phyloP scores from a whole-genome alignment of 2,888 invertebrate species.

The Odontomyia ornata region DNA sequence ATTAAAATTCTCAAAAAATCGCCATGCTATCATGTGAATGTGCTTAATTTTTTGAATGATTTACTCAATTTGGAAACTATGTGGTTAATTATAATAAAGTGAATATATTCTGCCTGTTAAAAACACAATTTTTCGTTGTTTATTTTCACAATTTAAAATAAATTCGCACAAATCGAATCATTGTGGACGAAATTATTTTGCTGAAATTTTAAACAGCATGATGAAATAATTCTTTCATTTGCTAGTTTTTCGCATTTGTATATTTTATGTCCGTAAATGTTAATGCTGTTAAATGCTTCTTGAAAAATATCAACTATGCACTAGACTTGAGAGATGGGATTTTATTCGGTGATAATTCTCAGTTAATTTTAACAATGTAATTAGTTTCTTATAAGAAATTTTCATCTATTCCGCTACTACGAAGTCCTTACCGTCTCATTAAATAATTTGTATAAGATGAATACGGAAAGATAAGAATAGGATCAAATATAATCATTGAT shows the following conservation, averaged over 20 bases:
- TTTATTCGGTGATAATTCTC: no score
- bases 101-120: constrained; percentile 20
- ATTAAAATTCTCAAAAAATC: neutral
- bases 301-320: no score
- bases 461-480: no score
- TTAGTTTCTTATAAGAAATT: no score
- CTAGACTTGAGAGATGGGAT: no score
- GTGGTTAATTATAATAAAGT: constrained; percentile 9
- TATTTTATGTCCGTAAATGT: no score
- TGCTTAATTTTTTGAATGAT: constrained; percentile 28
- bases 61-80: neutral
- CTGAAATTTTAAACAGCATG: neutral
- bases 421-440: no score
- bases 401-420: no score
- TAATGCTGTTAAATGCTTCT: no score
- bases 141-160: neutral
- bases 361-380: no score
- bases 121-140: neutral
- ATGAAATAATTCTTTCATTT: neutral
- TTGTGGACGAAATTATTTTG: neutral
- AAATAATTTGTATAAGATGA: no score
- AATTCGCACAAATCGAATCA: neutral
- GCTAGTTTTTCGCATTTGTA: neutral
- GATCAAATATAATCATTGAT: no score
- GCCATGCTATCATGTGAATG: constrained; percentile 4